These are phyloP conservation scores for Vulpes vulpes DNA, from an alignment of 2,113 vertebrate genomes.

Conservation along the genomic window DNA sequence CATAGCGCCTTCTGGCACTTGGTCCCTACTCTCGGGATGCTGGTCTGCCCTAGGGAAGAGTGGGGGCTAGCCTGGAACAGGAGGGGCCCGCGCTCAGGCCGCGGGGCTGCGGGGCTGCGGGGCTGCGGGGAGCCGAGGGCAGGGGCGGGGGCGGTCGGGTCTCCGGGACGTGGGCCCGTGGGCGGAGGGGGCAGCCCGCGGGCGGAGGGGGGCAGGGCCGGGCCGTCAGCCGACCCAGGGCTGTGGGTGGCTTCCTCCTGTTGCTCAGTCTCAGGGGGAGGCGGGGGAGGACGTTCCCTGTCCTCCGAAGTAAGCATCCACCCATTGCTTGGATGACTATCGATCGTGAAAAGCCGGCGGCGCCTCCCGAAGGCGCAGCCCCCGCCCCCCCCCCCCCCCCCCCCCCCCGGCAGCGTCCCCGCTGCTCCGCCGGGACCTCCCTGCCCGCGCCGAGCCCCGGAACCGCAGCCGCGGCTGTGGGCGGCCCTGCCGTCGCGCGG, in stretches of 20 bases:
- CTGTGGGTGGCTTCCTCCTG: slow-evolving; percentile 73
- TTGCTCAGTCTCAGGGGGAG: slow-evolving; percentile 64
- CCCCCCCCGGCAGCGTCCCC: accelerated
- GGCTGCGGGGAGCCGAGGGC: neutral
- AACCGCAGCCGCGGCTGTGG: neutral
- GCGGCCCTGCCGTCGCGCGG: neutral
- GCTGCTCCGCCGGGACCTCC: neutral
- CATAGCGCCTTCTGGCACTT: neutral
- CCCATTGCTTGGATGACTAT: slow-evolving; percentile 51
- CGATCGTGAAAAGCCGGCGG: slow-evolving; percentile 42
- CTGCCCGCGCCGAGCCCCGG: too few species aligned
- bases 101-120: neutral
- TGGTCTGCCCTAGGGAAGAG: neutral
- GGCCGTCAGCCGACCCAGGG: neutral
- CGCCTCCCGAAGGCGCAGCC: neutral
- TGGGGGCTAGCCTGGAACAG: neutral
- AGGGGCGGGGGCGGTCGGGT: neutral
- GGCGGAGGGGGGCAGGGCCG: neutral
- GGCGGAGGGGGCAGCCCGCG: neutral
- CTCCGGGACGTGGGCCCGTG: neutral
- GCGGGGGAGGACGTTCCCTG: slow-evolving; percentile 56
- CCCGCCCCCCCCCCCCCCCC: accelerated
- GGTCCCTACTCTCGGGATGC: neutral
- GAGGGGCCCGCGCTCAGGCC: neutral
- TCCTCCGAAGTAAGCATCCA: slow-evolving; percentile 47